A percentile compares a stretch with the other conserved stretches of the same genome.
These are phyloP conservation scores for Scaptomyza reducta DNA, from an alignment of 2,888 invertebrate species.

Conservation along the genomic window DNA sequence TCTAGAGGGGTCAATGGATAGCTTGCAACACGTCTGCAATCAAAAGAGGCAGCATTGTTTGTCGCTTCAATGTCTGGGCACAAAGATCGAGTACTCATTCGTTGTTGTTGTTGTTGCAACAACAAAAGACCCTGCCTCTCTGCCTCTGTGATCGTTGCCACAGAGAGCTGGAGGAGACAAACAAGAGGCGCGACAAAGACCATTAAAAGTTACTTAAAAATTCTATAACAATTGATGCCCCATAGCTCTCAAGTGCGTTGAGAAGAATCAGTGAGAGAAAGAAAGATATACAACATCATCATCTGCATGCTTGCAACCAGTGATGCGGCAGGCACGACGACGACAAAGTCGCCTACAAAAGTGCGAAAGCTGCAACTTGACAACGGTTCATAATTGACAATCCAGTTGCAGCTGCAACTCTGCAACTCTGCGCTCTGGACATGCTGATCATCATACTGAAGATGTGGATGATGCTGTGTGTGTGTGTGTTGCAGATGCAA, in stretches of 20 bases:
- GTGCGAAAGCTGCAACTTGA: slow-evolving; percentile 70
- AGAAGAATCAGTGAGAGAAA: slow-evolving; percentile 61
- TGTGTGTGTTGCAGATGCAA: slow-evolving; percentile 27
- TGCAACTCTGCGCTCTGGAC: slow-evolving; percentile 18
- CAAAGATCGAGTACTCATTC: slow-evolving; percentile 46
- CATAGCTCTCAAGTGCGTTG: slow-evolving; percentile 69
- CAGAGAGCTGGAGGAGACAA: slow-evolving; percentile 19
- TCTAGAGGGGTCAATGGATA: slow-evolving; percentile 35
- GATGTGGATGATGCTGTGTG: slow-evolving; percentile 4
- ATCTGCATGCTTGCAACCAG: slow-evolving; percentile 19
- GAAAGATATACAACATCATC: slow-evolving; percentile 18
- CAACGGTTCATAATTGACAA: slow-evolving; percentile 73
- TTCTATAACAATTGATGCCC: slow-evolving; percentile 56
- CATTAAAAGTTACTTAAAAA: slow-evolving; percentile 74
- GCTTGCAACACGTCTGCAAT: slow-evolving; percentile 16
- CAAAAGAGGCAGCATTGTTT: slow-evolving; percentile 27
- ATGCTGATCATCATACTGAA: slow-evolving; percentile 30
- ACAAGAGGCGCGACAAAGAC: slow-evolving; percentile 51
- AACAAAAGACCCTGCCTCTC: slow-evolving; percentile 29
- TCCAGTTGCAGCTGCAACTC: slow-evolving; percentile 54
- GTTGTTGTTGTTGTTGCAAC: slow-evolving; percentile 16
- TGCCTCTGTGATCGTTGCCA: not conserved
- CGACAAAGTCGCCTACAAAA: slow-evolving; percentile 50
- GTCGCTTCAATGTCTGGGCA: slow-evolving; percentile 47
- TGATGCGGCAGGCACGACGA: slow-evolving; percentile 14